A percentile compares a stretch with the other conserved stretches of the same genome.
Conservation (phyloP, 2,888 invertebrate genomes). For the Andricus curvator region DNA sequence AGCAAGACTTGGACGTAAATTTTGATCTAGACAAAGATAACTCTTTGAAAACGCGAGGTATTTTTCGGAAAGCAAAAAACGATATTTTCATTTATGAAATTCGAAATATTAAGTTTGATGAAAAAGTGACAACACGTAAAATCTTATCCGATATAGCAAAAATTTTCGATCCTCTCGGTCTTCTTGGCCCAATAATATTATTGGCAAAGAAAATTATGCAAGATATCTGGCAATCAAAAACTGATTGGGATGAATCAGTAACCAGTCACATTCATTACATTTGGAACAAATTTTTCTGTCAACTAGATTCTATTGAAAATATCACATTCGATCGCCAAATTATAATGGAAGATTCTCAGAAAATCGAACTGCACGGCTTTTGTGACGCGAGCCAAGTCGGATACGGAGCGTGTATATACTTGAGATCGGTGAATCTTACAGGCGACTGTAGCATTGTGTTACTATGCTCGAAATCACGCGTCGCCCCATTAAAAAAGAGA, state of each 20-base stretch:
- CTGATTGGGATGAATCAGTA: slow-evolving; percentile 58
- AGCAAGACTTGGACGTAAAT: no score
- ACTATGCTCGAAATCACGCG: slow-evolving; percentile 32
- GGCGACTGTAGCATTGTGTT: not conserved
- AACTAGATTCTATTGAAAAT: slow-evolving; percentile 41
- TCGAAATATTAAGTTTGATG: no score
- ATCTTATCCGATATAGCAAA: slow-evolving; percentile 53
- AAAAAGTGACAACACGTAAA: slow-evolving; percentile 46
- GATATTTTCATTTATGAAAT: no score
- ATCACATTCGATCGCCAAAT: slow-evolving; percentile 49
- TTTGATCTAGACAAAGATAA: no score
- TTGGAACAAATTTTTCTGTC: no score
- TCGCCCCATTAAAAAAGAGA: slow-evolving; percentile 27
- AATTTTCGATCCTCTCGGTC: slow-evolving; percentile 50
- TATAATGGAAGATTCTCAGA: not conserved
- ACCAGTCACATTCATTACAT: slow-evolving; percentile 23
- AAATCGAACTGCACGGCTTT: slow-evolving; percentile 56
- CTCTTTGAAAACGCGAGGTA: no score
- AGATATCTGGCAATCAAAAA: slow-evolving; percentile 54
- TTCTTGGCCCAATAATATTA: slow-evolving; percentile 56
- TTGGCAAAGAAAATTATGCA: slow-evolving; percentile 58
- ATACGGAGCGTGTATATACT: slow-evolving; percentile 54
- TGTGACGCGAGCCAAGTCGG: slow-evolving; percentile 56
- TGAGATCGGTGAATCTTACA: slow-evolving; percentile 13
- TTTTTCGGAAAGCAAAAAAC: no score